phyloP scores from a whole-genome alignment of 2,113 vertebrate species.

The Stigmatopora argus region DNA sequence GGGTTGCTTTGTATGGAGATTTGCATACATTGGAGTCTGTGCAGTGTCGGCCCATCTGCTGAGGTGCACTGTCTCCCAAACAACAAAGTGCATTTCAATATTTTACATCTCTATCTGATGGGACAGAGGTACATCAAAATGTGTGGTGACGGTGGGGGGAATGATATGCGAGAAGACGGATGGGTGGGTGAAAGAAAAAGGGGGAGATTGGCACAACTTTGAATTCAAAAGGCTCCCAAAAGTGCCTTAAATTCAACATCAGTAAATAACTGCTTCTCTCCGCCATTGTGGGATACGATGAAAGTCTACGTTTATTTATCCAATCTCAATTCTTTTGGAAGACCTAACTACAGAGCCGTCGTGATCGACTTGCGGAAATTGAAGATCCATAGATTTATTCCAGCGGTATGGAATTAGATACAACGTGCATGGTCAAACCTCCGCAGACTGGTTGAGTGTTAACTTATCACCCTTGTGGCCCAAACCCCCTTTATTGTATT shows the following conservation, averaged over 20 bases:
- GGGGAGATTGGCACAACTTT: constrained; percentile 71
- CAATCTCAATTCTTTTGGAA: constrained; percentile 35
- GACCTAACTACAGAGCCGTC: constrained; percentile 15
- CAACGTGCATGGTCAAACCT: constrained; percentile 31
- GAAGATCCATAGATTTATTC: constrained; percentile 21
- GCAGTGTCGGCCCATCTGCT: constrained; percentile 89
- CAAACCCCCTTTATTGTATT: constrained; percentile 74
- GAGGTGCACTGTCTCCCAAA: constrained; percentile 77
- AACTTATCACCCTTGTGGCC: constrained; percentile 62
- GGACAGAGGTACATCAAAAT: constrained; percentile 55
- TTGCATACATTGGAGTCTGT: constrained; percentile 82
- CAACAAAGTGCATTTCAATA: constrained; percentile 87
- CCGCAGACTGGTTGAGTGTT: constrained; percentile 40
- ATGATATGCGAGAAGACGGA: constrained; percentile 18
- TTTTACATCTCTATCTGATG: constrained; percentile 77
- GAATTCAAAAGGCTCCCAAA: constrained; percentile 76
- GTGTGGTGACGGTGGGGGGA: constrained; percentile 30
- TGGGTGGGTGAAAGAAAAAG: constrained; percentile 38
- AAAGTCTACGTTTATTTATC: constrained; percentile 61
- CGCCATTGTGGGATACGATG: constrained; percentile 57
- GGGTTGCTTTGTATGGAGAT: constrained; percentile 89
- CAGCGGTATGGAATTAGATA: constrained; percentile 20
- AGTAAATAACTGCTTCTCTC: constrained; percentile 69
- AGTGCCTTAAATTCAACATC: constrained; percentile 67
- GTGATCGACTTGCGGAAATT: not conserved